Base-by-base conservation (phyloP, 64 coral and sea anemone species). In the Hydrozoanthus tunicans region DNA sequence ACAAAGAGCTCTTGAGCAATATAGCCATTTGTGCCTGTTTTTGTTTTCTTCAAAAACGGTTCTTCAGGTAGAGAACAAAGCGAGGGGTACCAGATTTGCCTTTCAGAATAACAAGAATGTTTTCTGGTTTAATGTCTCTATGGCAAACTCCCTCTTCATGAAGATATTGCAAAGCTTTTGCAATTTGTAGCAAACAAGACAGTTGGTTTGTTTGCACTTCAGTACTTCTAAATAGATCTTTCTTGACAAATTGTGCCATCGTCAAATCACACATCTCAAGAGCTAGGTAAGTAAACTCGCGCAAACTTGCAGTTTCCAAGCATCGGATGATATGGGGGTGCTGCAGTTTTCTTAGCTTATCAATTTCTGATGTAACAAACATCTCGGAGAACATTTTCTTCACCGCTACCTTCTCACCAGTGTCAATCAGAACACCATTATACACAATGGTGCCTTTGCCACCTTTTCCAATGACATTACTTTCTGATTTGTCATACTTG, bases 51-150 rank as follows among this genome's bases (percentile, higher is more conserved):
- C 23, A 74, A 90, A 64, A 90, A 90, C 2, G 88, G 64, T 24
- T 79, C 58, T 15, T 90, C 54, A 2, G 5, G 6, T 13, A 90
- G 27, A 86, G 83, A 70, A 86, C 67, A 17, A 86, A 86, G 4
- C 67, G 54, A 4, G 56, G 53, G 12, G 26, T 70, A 53, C 23
- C n/a, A 58, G 27, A 70, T 12, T 85, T 63, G 59, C 25, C 83
- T 72, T 6, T 11, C 6, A 86, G 32, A 71, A 55, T 73, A 6
- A 73, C 53, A 9, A 86, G 83, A 68, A 86, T 86, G 8, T 86
- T 86, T 58, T 86, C 66, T 43, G 83, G 83, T 6, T 86, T 86
- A 86, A 86, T 59, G 15, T 86, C 83, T 58, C 83, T 73, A 67
- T 86, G 83, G 65, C 65, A 86, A 24, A 86, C 53, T 5, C 7